Evolutionary conservation across 2,888 invertebrate genomes (phyloP), one percentile per base, ranked within the genome.

Genomic region (Cephalotes varians): DNA sequence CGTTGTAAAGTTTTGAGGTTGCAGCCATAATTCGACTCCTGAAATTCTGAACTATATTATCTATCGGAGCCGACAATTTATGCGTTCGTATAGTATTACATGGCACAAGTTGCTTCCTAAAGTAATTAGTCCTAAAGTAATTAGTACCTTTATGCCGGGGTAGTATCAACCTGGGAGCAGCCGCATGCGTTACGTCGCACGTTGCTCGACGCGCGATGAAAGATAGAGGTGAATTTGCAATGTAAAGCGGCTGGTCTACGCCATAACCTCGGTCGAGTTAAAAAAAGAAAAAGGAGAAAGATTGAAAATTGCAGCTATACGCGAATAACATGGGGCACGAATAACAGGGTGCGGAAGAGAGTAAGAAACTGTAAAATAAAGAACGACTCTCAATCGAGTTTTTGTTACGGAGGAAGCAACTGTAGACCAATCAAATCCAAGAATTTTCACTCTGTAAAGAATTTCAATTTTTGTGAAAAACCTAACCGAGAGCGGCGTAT

Each of bases 101-200:
- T 18, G 87, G 51, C 77, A 67, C 85, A 86, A 86, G 69, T 86
- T 87, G 83, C 87, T 88, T 83, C 81, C 73, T 44, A 64, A 85
- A 86, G 87, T 87, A 87, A 87, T 87, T 87, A 87, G 86, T 87
- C 69, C 40, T 80, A 79, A 86, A 87, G 87, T 87, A 87, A 87
- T 87, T 87, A 87, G 84, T 81, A 81, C 82, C 87, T 87, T 86
- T 86, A 86, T 82, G 54, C 84, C 51, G 62, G 77, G n/a, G 81
- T 73, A 83, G 85, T 86, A 85, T 86, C 86, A 64, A 56, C 79
- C 71, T 83, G 83, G 87, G 81, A 85, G 85, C 73, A 74, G 81
- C 81, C 54, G 34, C 18, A 80, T 49, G 80, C 62, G 58, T 62
- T 73, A 72, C 67, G 80, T 85, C 85, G 72, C 79, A 81, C 81